Base-by-base conservation (phyloP, 2,888 invertebrate genomes). In the Mythimna loreyi region DNA sequence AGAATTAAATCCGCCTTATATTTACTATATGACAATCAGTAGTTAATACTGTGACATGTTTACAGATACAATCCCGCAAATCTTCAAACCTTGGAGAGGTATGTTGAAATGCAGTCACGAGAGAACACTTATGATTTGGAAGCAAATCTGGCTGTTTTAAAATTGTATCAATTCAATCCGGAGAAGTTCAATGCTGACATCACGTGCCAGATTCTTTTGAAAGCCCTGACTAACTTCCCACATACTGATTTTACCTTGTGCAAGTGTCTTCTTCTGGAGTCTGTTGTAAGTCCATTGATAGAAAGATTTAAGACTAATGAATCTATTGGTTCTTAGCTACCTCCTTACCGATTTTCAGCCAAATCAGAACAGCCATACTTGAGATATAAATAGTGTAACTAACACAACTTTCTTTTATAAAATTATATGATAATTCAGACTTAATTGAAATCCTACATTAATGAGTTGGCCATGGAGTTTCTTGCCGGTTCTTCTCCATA, bases 201-300 rank as follows among this genome's bases (percentile, higher is more conserved):
- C 47, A 98, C 99, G 3, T 97, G 98, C 81, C 98, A 98, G 88
- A 99, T 99, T 86, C 96, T 99, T 55, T 92, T 99, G 82, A 99
- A 99, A 92, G 99, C 99, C 2, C 95, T 99, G 52, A 99, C 99
- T 13, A 99, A 99, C 93, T 97, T 99, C 84, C 99, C 99, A 0
- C 99, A 99, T 89, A 98, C 99, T 11, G 99, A 99, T 93, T 99
- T 99, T 90, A 99, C 99, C 57, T 96, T 99, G 80, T 99, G 99
- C 96, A 99, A 99, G 94, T 99, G 99, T 92, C 97, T 99, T 67
- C 96, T 99, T 71, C 97, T 98, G 80, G 98, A 98, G 82, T 95
- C 96, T 78, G 94, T 96, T 84, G 95, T 95, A 86, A 92, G 91
- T 60, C 16, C 16, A 40, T 16, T 40, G 7, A 13, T 33, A 55